A percentile compares a stretch with the other conserved stretches of the same genome.
Conservation (phyloP, 2,888 invertebrate species). For the Sisyra nigra region DNA sequence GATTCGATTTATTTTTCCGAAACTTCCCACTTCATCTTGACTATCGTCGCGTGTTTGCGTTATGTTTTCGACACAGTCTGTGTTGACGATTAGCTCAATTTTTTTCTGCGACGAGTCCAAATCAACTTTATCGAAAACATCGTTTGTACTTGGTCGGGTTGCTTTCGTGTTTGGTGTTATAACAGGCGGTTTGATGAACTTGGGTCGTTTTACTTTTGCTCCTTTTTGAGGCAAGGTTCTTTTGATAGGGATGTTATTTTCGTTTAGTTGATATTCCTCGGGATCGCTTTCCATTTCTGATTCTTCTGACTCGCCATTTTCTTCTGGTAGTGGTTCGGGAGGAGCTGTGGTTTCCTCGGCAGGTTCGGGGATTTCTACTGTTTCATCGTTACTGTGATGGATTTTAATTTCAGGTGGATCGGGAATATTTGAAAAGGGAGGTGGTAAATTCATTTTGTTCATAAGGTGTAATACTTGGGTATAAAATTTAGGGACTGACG, state of each 20-base stretch:
- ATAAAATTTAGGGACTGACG: constrained; percentile 67
- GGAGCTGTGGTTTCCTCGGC: constrained; percentile 16
- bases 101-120: constrained; percentile 28
- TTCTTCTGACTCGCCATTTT: constrained; percentile 23
- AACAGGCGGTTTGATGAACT: constrained; percentile 29
- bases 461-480: constrained; percentile 75
- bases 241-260: constrained; percentile 30
- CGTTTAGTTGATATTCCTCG: constrained; percentile 23
- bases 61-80: constrained; percentile 16
- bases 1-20: constrained; percentile 19
- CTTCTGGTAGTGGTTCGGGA: constrained; percentile 12
- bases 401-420: constrained; percentile 31
- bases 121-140: constrained; percentile 36
- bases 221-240: constrained; percentile 27
- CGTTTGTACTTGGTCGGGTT: constrained; percentile 26
- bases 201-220: constrained; percentile 33
- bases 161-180: constrained; percentile 10
- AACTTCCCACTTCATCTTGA: constrained; percentile 15
- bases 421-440: constrained; percentile 49
- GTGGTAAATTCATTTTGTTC: constrained; percentile 85
- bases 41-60: constrained; percentile 13
- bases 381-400: constrained; percentile 17
- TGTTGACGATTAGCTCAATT: constrained; percentile 34
- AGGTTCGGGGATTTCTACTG: constrained; percentile 21
- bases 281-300: constrained; percentile 49